Conservation (phyloP, 1,140 invertebrate species). For the Conus betulinus region DNA sequence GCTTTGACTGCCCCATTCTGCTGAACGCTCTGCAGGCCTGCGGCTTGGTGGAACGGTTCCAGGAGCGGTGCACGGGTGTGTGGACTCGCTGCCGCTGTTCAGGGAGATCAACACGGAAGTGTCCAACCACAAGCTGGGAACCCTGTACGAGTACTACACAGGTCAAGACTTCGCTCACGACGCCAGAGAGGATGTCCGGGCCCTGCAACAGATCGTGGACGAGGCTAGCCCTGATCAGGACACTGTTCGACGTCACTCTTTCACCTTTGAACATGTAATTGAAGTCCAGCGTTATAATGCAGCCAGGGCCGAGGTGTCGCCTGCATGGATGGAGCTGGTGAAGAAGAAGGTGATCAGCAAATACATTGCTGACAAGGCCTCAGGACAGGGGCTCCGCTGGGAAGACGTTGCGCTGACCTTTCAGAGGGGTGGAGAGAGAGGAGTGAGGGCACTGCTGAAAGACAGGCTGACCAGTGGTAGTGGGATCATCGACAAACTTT, state of each 20-base stretch:
- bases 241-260: not conserved
- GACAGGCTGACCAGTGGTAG: not conserved
- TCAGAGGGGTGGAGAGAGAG: not conserved
- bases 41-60: not conserved
- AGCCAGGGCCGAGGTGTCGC: not conserved
- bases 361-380: not conserved
- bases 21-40: slow-evolving; percentile 4
- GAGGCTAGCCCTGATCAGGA: not conserved
- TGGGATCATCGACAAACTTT: not conserved
- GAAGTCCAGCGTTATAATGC: not conserved
- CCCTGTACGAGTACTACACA: slow-evolving; percentile 7
- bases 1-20: slow-evolving; percentile 8
- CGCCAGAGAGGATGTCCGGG: slow-evolving; percentile 1
- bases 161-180: not conserved
- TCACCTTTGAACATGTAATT: not conserved
- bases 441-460: not conserved
- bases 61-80: slow-evolving; percentile 11
- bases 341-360: not conserved
- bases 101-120: not conserved
- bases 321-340: not conserved
- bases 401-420: not conserved
- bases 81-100: slow-evolving; percentile 25
- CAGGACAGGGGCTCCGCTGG: not conserved
- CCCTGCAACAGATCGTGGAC: not conserved
- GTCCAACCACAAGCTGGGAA: not conserved